phyloP scores from a whole-genome alignment of 2,888 invertebrate genomes.

The Chydorus sphaericus region DNA sequence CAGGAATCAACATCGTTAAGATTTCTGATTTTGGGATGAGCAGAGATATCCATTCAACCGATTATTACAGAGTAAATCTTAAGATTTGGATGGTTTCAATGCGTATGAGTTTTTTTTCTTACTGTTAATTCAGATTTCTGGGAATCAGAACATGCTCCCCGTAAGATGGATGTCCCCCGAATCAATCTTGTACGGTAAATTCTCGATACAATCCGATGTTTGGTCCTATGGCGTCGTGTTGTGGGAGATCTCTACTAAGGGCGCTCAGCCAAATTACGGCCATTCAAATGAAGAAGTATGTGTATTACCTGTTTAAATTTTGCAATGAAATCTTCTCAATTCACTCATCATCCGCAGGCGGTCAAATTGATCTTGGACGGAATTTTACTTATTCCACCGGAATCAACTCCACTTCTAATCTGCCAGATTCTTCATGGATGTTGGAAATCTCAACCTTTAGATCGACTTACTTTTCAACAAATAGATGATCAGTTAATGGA shows the following conservation, averaged over 20 bases:
- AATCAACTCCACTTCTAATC: conserved; percentile 55
- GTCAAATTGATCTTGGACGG: conserved; percentile 64
- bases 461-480: conserved; percentile 54
- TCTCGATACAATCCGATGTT: conserved; percentile 78
- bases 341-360: too few species aligned
- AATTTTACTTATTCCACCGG: conserved; percentile 61
- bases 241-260: conserved; percentile 86
- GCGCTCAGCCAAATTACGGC: conserved; percentile 85
- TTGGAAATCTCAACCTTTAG: conserved; percentile 65
- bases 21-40: conserved; percentile 89
- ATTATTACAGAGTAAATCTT: conserved; percentile 68
- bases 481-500: not conserved
- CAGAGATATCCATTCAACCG: conserved; percentile 73
- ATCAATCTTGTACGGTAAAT: conserved; percentile 73
- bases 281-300: conserved; percentile 66
- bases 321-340: too few species aligned
- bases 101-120: not conserved
- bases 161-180: conserved; percentile 94
- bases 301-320: too few species aligned
- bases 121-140: too few species aligned
- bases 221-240: conserved; percentile 87
- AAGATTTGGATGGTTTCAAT: too few species aligned
- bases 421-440: conserved; percentile 61
- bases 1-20: conserved; percentile 59
- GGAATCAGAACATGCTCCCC: too few species aligned